phyloP scores from a whole-genome alignment of 2,797 vertebrate genomes.

The Acrocephalus scirpaceus region DNA sequence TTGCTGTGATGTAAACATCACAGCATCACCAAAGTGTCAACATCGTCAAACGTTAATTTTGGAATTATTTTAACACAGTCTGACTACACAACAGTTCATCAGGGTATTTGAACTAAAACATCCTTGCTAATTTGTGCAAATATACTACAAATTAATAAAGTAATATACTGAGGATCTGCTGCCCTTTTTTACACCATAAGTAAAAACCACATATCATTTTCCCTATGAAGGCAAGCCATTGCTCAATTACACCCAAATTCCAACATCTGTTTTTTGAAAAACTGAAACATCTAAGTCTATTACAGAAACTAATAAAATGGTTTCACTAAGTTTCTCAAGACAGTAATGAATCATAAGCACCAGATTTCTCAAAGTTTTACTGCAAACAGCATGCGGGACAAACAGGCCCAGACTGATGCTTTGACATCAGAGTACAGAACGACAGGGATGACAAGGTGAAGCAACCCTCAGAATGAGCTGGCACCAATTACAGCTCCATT shows the following conservation, averaged over 20 bases:
- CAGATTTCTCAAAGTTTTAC: neutral
- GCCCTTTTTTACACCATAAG: neutral
- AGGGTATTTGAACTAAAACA: neutral
- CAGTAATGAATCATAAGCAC: neutral
- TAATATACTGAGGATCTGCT: neutral
- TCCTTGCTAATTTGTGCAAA: neutral
- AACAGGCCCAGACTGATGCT: neutral
- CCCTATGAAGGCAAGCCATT: neutral
- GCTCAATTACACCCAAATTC: neutral
- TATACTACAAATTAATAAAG: neutral
- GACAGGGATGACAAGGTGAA: neutral
- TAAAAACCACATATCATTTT: neutral
- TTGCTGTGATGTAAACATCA: neutral
- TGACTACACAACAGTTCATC: constrained; percentile 7
- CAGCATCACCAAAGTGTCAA: constrained; percentile 8
- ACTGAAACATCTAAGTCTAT: neutral
- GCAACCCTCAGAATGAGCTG: neutral
- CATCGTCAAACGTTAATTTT: neutral
- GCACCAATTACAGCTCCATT: neutral
- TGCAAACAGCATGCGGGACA: neutral
- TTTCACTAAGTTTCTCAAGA: neutral
- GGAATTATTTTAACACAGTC: neutral
- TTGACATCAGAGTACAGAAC: neutral
- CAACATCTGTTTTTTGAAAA: neutral
- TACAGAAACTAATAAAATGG: neutral